Percentiles rank a stretch among this genome's conserved stretches.
Conservation (phyloP, 2,797 vertebrate species). For the Phataginus tricuspis region DNA sequence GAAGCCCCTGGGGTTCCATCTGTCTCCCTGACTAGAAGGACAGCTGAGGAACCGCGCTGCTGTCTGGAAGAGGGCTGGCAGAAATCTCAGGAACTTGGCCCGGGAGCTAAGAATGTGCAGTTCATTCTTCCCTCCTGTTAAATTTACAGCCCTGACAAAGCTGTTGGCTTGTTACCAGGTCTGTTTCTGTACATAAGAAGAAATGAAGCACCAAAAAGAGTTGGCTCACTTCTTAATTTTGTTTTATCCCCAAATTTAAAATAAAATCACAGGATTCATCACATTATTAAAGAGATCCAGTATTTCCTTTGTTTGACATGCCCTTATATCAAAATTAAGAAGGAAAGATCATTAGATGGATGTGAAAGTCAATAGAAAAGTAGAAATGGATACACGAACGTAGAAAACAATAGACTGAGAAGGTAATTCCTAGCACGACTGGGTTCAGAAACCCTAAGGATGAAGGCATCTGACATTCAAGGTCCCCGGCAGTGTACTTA, state of each 20-base stretch:
- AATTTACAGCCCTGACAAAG: constrained; percentile 41
- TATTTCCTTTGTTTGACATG: constrained; percentile 40
- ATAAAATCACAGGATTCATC: background rate
- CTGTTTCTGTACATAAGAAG: constrained; percentile 9
- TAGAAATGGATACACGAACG: background rate
- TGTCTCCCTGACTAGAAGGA: constrained; percentile 74
- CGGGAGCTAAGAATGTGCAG: background rate
- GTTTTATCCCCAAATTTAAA: background rate
- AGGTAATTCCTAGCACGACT: background rate
- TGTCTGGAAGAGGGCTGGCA: constrained; percentile 54
- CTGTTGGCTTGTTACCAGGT: constrained; percentile 42
- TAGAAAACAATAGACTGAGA: background rate
- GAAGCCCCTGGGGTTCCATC: constrained; percentile 74
- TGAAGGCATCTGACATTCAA: background rate
- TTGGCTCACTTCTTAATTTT: constrained; percentile 5
- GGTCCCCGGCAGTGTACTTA: background rate
- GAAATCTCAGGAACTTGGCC: constrained; percentile 22
- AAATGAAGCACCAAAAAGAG: constrained; percentile 18
- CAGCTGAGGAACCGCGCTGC: constrained; percentile 76
- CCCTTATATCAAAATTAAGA: background rate
- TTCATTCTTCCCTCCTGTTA: constrained; percentile 44
- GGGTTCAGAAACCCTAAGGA: background rate
- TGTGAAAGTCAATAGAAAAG: background rate
- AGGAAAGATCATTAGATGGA: background rate
- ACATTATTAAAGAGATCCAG: background rate